Base-by-base conservation (phyloP, 2,113 vertebrate species). In the Catharus bicknelli region DNA sequence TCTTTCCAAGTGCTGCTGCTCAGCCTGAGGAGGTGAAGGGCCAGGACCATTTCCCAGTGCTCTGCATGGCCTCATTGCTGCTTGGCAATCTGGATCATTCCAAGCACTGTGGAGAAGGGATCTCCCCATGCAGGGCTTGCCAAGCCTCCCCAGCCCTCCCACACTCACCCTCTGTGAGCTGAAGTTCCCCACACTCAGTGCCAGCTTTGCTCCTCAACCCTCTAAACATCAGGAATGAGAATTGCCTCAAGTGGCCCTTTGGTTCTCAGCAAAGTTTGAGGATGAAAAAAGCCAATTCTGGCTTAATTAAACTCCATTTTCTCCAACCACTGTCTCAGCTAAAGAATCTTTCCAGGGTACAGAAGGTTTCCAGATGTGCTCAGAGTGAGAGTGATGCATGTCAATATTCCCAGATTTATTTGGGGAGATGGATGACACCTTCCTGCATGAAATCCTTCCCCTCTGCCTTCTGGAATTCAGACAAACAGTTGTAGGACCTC, bases 91-190 rank as follows among this genome's bases (percentile, higher is more conserved):
- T 5, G 67, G 21, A 51, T 70, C 50, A 22, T 54, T 45, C 64
- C 32, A 16, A 8, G 0, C 1, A 1, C 64, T 30, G 50, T 5
- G 74, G 70, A 53, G 40, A 57, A 82, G 66, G 0, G 27, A 19
- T 30, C 58, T 88, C 67, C 59, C 69, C 40, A 10, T 3, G 14
- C 40, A 40, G 13, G 10, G 21, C 53, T 45, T 57, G 74, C 87
- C 84, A 85, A 86, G 89, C 70, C 79, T 83, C 61, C 43, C 55
- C 13, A 25, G 69, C 40, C 77, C 83, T 96, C 89, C 80, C 62
- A 86, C 57, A 0, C 64, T 86, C 40, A 4, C 34, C 50, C 80
- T 57, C 70, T 42, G 20, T 9, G 36, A 92, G 34, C 43, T 58
- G 3, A 21, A 68, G 73, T 7, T 40, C 83, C 84, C 64, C 48